These are phyloP conservation scores for Melinaea marsaeus DNA, from an alignment of 2,888 invertebrate species.

Conservation along the genomic window DNA sequence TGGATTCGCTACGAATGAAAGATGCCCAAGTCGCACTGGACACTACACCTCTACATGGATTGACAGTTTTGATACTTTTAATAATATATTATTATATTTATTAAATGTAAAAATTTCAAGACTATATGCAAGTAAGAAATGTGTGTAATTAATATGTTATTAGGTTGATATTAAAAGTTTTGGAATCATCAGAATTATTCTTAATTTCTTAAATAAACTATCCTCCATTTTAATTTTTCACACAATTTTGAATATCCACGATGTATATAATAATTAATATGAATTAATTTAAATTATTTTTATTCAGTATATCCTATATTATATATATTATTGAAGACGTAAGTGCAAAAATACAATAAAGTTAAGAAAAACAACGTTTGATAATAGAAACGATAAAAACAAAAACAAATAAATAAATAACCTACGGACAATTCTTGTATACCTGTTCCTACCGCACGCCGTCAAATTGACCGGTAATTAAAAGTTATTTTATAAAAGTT, in stretches of 20 bases:
- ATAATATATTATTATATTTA: background rate
- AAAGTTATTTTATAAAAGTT: too few relatives aligned
- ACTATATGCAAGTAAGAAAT: background rate
- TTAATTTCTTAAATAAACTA: too few relatives aligned
- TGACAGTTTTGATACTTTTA: conserved; percentile 42
- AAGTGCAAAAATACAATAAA: background rate
- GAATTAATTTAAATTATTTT: background rate
- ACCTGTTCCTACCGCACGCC: too few relatives aligned
- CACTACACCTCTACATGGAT: conserved; percentile 29
- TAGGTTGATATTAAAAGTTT: too few relatives aligned
- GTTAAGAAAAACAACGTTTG: background rate
- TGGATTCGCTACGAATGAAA: conserved; percentile 66
- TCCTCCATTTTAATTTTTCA: too few relatives aligned
- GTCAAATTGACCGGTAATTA: too few relatives aligned
- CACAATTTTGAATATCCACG: too few relatives aligned
- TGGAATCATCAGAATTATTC: too few relatives aligned
- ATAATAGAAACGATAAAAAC: background rate
- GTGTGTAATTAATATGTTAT: too few relatives aligned
- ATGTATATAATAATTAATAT: background rate
- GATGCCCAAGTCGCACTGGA: conserved; percentile 69
- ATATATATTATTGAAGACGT: background rate
- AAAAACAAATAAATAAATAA: too few relatives aligned
- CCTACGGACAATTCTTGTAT: too few relatives aligned
- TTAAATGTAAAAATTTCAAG: background rate
- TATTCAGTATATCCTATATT: background rate